phyloP scores from a whole-genome alignment of 1,140 invertebrate genomes.

The Mya arenaria region DNA sequence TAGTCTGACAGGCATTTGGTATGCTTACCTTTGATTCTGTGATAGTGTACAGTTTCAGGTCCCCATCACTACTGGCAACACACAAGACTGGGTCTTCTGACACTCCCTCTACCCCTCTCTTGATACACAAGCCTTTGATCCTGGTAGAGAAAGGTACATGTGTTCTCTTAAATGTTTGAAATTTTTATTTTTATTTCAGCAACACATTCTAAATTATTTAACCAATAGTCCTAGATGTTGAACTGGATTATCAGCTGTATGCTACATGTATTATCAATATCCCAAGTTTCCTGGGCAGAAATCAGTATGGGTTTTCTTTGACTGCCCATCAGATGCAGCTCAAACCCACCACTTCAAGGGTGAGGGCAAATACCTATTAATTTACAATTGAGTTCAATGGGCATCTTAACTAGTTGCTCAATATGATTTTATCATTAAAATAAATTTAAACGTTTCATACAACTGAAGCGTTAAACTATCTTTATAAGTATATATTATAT shows the following conservation, averaged over 20 bases:
- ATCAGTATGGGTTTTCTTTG: neutral
- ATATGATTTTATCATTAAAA: too few relatives aligned
- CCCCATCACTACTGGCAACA: slow-evolving; percentile 88
- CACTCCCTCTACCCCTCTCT: neutral
- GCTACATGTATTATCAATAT: neutral
- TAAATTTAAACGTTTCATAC: too few relatives aligned
- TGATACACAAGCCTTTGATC: slow-evolving; percentile 47
- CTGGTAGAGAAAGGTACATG: slow-evolving; percentile 3
- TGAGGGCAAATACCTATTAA: too few relatives aligned
- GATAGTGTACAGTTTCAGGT: slow-evolving; percentile 92
- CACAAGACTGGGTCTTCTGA: slow-evolving; percentile 63
- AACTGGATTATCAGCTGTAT: neutral
- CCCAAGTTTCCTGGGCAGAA: neutral
- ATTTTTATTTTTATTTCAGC: neutral
- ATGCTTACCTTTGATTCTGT: too few relatives aligned
- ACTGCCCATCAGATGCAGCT: neutral
- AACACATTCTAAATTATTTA: neutral
- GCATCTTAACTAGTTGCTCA: too few relatives aligned
- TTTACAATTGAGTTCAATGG: too few relatives aligned
- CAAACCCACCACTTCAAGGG: too few relatives aligned
- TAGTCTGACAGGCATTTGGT: too few relatives aligned
- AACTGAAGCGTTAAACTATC: too few relatives aligned
- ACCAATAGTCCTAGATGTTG: neutral
- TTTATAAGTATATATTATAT: too few relatives aligned
- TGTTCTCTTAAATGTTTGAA: neutral